These are phyloP conservation scores for Drosophila ficusphila DNA, from an alignment of 1,140 invertebrate species.

Conservation along the genomic window DNA sequence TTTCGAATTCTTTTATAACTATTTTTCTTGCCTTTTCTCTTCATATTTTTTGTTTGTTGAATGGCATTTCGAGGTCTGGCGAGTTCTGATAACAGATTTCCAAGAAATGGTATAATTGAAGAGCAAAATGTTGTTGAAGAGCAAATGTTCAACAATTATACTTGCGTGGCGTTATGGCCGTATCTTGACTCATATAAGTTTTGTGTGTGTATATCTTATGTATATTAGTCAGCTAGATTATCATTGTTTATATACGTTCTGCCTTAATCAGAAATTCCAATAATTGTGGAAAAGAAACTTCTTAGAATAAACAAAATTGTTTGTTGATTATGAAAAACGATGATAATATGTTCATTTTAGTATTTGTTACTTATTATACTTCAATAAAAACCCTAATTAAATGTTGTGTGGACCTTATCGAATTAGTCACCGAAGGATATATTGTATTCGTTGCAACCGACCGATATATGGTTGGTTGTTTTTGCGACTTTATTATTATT, in stretches of 20 bases:
- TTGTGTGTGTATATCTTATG: background rate
- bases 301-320: no score
- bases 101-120: conserved; percentile 74
- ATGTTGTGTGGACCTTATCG: background rate
- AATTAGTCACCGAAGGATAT: conserved; percentile 3
- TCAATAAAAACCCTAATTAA: no score
- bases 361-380: no score
- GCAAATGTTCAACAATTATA: conserved; percentile 48
- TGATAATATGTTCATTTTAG: no score
- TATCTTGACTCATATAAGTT: conserved; percentile 49
- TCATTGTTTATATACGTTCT: conserved; percentile 10
- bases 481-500: conserved; percentile 55
- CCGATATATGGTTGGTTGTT: conserved; percentile 17
- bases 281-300: background rate
- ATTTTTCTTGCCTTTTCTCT: background rate
- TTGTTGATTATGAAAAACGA: no score
- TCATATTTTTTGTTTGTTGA: conserved; percentile 27
- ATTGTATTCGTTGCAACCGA: conserved; percentile 4
- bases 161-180: conserved; percentile 23
- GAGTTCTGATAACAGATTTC: conserved; percentile 62
- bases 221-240: conserved; percentile 12
- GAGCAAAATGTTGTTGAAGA: conserved; percentile 66
- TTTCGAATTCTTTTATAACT: conserved; percentile 15
- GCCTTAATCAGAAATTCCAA: background rate
- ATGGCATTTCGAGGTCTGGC: conserved; percentile 34